Conservation (phyloP, 2,113 vertebrate genomes). For the Panurus biarmicus region DNA sequence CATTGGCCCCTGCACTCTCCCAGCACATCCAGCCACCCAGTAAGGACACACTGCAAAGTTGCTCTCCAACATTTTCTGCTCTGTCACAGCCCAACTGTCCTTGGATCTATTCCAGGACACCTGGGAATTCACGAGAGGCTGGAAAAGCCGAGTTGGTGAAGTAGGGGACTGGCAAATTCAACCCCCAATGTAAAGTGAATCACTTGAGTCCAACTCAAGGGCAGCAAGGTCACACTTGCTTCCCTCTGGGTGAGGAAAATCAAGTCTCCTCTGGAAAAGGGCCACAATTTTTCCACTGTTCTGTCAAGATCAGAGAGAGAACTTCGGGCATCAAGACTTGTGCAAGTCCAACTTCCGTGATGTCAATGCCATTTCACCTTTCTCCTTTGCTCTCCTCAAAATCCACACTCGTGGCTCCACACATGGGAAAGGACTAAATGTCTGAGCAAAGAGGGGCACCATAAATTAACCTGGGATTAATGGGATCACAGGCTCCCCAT, state of each 20-base stretch:
- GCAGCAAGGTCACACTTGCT: neutral
- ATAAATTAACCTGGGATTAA: neutral
- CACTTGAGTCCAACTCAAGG: rapidly evolving
- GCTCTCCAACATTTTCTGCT: neutral
- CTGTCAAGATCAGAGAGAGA: neutral
- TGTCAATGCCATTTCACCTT: neutral
- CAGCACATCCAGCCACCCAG: neutral
- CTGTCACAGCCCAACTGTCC: neutral
- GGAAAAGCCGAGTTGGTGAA: neutral
- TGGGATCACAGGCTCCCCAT: neutral
- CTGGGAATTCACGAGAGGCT: rapidly evolving
- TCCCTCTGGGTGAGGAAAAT: neutral
- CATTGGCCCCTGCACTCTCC: neutral
- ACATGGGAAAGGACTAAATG: neutral
- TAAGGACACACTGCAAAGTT: neutral
- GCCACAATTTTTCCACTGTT: neutral
- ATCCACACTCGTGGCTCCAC: neutral
- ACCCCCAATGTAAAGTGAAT: neutral
- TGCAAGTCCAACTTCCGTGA: neutral
- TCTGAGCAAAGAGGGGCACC: neutral
- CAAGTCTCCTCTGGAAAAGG: neutral
- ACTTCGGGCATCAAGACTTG: neutral
- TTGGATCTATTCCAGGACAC: neutral
- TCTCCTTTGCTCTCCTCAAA: neutral
- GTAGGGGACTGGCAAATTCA: neutral